These are phyloP conservation scores for Orthosia incerta DNA, from an alignment of 2,888 invertebrate genomes.

Conservation along the genomic window DNA sequence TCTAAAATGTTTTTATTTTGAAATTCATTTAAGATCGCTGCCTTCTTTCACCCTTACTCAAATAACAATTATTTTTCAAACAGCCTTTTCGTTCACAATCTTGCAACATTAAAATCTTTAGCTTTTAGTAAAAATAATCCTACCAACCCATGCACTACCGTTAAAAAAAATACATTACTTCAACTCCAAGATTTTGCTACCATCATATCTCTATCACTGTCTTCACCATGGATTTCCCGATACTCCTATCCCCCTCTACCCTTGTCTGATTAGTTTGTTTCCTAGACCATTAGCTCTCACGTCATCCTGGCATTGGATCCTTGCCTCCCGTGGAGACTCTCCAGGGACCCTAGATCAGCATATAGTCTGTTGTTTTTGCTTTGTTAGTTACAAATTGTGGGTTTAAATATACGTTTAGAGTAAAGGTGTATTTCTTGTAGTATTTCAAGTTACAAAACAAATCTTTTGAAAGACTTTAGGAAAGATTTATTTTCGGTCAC, in stretches of 20 bases:
- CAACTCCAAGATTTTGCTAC: background rate
- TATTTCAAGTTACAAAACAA: background rate
- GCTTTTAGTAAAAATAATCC: background rate
- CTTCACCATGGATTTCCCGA: too few species aligned
- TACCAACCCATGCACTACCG: background rate
- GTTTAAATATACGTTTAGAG: background rate
- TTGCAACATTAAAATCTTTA: too few species aligned
- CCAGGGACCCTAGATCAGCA: slow-evolving; percentile 43
- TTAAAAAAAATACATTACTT: slow-evolving; percentile 4
- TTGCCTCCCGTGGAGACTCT: slow-evolving; percentile 46
- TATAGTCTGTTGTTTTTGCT: slow-evolving; percentile 41
- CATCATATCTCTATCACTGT: background rate
- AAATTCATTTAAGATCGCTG: too few species aligned
- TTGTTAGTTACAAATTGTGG: slow-evolving; percentile 49
- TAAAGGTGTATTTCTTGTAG: background rate
- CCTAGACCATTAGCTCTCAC: slow-evolving; percentile 35
- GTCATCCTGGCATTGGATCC: slow-evolving; percentile 33
- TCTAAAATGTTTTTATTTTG: too few species aligned
- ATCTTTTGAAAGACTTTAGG: too few species aligned
- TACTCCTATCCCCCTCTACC: background rate
- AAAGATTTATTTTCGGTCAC: too few species aligned
- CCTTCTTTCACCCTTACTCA: too few species aligned
- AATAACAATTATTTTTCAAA: too few species aligned
- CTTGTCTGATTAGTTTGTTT: slow-evolving; percentile 57
- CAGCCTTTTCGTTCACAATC: too few species aligned